Conservation (phyloP, 1,140 invertebrate species). For the Cotesia glomerata region DNA sequence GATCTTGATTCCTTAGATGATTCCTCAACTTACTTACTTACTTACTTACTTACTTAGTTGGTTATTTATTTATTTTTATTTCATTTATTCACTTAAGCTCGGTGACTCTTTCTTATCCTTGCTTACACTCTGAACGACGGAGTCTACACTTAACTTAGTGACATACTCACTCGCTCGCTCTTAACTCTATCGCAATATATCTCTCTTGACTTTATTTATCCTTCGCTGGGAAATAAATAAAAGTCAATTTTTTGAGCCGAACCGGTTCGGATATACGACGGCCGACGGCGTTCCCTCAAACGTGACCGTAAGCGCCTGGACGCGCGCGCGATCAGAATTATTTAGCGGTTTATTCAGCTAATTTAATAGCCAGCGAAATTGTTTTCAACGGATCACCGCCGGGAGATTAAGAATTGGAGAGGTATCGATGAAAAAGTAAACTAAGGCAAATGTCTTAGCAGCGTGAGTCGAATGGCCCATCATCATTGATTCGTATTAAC, state of each 20-base stretch:
- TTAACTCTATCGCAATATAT: no score
- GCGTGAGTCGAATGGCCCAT: conserved; percentile 23
- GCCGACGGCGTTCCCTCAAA: conserved; percentile 39
- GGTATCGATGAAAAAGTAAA: conserved; percentile 14
- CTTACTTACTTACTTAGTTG: neutral
- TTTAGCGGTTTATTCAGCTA: conserved; percentile 43
- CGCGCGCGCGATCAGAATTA: conserved; percentile 39
- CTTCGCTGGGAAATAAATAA: no score
- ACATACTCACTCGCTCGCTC: neutral
- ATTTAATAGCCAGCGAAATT: conserved; percentile 38
- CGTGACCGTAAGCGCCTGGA: conserved; percentile 32
- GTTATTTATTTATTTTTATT: no score
- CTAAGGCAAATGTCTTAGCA: conserved; percentile 32
- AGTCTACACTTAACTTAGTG: no score
- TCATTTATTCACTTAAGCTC: no score
- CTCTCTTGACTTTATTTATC: no score
- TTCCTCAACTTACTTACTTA: no score
- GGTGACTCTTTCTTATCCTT: neutral
- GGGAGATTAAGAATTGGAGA: neutral
- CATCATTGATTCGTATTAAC: conserved; percentile 2
- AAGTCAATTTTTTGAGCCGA: conserved; percentile 9
- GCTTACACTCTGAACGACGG: neutral
- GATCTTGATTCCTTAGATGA: neutral
- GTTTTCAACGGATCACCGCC: neutral
- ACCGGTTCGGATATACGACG: conserved; percentile 39